A percentile compares a stretch with the other conserved stretches of the same genome.
These are phyloP conservation scores for Scrobipalpa costella DNA, from an alignment of 2,888 invertebrate species.

Conservation along the genomic window DNA sequence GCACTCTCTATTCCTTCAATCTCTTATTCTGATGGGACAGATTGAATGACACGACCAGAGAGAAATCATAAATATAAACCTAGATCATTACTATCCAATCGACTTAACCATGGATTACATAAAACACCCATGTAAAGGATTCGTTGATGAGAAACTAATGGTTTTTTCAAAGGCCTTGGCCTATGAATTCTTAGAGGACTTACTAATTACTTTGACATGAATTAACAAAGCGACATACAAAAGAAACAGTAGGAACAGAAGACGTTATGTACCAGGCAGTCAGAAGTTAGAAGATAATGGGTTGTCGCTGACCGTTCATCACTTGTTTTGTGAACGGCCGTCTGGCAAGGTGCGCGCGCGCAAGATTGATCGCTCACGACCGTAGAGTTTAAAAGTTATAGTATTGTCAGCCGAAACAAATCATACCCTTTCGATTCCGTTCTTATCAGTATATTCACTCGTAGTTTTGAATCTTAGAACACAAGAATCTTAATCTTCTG, in stretches of 20 bases:
- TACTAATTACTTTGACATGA: background rate
- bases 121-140: too few relatives aligned
- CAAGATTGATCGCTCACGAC: constrained; percentile 56
- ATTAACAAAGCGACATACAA: background rate
- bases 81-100: too few relatives aligned
- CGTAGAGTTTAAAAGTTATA: constrained; percentile 38
- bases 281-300: constrained; percentile 8
- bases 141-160: too few relatives aligned
- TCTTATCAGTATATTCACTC: too few relatives aligned
- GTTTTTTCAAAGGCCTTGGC: too few relatives aligned
- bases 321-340: constrained; percentile 37
- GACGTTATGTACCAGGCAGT: background rate
- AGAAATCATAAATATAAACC: too few relatives aligned
- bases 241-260: background rate
- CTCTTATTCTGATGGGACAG: too few relatives aligned
- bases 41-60: too few relatives aligned
- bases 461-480: too few relatives aligned
- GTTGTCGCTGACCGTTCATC: constrained; percentile 24
- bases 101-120: too few relatives aligned
- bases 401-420: constrained; percentile 26
- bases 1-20: too few relatives aligned
- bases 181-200: background rate
- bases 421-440: background rate
- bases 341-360: constrained; percentile 50
- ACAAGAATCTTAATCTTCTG: too few relatives aligned